phyloP scores from a whole-genome alignment of 2,797 vertebrate genomes.

The Lycodopsis pacificus region DNA sequence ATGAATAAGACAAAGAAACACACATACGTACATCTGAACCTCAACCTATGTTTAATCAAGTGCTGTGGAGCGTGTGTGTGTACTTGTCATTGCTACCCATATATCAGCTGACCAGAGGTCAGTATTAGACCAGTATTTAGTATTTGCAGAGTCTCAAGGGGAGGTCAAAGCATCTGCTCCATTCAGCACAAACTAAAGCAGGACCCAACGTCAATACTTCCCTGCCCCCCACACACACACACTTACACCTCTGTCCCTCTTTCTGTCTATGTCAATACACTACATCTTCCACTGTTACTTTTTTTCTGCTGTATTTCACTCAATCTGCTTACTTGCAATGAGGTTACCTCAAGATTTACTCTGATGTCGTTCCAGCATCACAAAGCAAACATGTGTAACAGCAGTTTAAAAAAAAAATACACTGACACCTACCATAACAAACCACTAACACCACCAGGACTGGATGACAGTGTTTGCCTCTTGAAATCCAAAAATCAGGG shows the following conservation, averaged over 20 bases:
- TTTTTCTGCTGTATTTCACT: not conserved
- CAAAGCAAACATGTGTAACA: not conserved
- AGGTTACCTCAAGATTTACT: no score
- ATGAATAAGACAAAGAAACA: slow-evolving; percentile 5
- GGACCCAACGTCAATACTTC: slow-evolving; percentile 58
- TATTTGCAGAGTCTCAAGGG: slow-evolving; percentile 55
- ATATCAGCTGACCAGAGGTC: slow-evolving; percentile 39
- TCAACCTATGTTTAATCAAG: slow-evolving; percentile 1
- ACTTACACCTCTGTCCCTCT: not conserved
- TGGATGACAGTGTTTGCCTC: not conserved
- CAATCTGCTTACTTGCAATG: not conserved
- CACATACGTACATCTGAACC: not conserved
- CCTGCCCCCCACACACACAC: not conserved
- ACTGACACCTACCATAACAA: not conserved
- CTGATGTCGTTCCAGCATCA: not conserved
- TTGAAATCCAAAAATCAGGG: not conserved
- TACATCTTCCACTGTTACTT: not conserved
- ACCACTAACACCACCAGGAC: no score
- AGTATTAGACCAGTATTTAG: not conserved
- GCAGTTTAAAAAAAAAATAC: not conserved
- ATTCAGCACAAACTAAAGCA: slow-evolving; percentile 46
- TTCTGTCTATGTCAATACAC: not conserved
- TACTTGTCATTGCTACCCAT: slow-evolving; percentile 18
- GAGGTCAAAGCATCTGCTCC: slow-evolving; percentile 64
- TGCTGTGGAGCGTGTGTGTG: not conserved